Percentiles rank a stretch among this genome's conserved stretches.
Conservation (phyloP, 1,140 invertebrate genomes). For the Neodiprion pinetum region DNA sequence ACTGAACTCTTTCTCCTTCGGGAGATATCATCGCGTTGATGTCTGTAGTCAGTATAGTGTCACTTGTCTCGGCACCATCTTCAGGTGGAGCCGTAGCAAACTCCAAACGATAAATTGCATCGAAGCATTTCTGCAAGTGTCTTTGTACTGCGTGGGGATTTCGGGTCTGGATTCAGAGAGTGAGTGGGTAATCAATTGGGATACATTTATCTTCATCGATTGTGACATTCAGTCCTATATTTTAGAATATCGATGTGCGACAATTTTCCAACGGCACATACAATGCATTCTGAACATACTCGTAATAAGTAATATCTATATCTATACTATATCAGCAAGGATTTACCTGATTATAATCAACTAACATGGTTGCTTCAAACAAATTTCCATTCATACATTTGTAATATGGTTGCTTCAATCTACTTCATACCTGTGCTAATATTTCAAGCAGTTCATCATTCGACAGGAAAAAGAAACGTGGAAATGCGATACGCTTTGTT, state of each 20-base stretch:
- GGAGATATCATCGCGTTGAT: slow-evolving; percentile 88
- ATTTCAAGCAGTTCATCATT: slow-evolving; percentile 95
- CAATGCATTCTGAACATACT: too few species aligned
- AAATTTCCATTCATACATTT: not conserved
- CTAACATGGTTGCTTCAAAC: too few species aligned
- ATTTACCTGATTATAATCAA: not conserved
- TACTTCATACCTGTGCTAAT: slow-evolving; percentile 73
- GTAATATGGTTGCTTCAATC: slow-evolving; percentile 12
- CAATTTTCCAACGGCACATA: too few species aligned
- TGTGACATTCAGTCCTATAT: not conserved
- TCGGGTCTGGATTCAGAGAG: slow-evolving; percentile 68
- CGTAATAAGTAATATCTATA: not conserved
- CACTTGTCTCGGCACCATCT: slow-evolving; percentile 39
- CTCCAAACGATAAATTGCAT: slow-evolving; percentile 81
- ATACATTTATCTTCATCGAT: not conserved
- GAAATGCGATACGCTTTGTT: slow-evolving; percentile 90
- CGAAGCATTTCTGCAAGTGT: slow-evolving; percentile 89
- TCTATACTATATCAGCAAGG: not conserved
- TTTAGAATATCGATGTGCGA: slow-evolving; percentile 14
- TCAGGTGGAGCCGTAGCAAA: slow-evolving; percentile 62
- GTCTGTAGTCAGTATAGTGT: slow-evolving; percentile 71
- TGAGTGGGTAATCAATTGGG: slow-evolving; percentile 16
- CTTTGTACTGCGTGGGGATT: slow-evolving; percentile 89
- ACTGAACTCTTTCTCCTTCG: slow-evolving; percentile 79
- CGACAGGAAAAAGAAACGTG: slow-evolving; percentile 92